phyloP scores from a whole-genome alignment of 2,888 invertebrate species.

The Fragum sueziense region DNA sequence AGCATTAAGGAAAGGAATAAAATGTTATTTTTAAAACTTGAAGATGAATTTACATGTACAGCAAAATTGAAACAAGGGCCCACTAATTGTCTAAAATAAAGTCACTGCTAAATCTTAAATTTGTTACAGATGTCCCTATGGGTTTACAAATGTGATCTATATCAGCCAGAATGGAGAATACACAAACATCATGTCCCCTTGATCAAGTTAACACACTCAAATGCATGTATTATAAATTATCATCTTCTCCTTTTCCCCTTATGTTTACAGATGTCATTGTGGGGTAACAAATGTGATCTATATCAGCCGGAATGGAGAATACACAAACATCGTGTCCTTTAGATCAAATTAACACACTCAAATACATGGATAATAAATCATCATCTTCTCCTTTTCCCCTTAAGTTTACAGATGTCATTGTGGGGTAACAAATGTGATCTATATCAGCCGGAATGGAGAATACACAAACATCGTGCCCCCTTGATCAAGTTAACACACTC shows the following conservation, averaged over 20 bases:
- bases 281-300: conserved; percentile 98
- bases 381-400: conserved; percentile 84
- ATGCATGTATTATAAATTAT: too few species aligned
- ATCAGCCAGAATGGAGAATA: conserved; percentile 87
- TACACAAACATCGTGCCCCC: conserved; percentile 84
- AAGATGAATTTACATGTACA: too few species aligned
- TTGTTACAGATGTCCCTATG: conserved; percentile 88
- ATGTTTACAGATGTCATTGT: conserved; percentile 86
- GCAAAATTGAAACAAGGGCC: too few species aligned
- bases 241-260: too few species aligned
- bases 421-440: conserved; percentile 98
- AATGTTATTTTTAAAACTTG: too few species aligned
- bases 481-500: conserved; percentile 85
- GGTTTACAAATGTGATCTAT: conserved; percentile 98
- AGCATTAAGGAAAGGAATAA: too few species aligned
- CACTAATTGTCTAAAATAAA: too few species aligned
- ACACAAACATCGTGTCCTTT: conserved; percentile 85
- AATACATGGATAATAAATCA: conserved; percentile 85
- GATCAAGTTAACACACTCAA: conserved; percentile 66
- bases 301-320: conserved; percentile 88
- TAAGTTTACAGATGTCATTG: conserved; percentile 85
- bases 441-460: conserved; percentile 89
- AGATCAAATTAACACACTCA: too few species aligned
- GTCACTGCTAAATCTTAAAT: too few species aligned
- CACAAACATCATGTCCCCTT: conserved; percentile 85